Evolutionary conservation across 2,797 vertebrate species (phyloP).

Genomic region (Periparus ater): DNA sequence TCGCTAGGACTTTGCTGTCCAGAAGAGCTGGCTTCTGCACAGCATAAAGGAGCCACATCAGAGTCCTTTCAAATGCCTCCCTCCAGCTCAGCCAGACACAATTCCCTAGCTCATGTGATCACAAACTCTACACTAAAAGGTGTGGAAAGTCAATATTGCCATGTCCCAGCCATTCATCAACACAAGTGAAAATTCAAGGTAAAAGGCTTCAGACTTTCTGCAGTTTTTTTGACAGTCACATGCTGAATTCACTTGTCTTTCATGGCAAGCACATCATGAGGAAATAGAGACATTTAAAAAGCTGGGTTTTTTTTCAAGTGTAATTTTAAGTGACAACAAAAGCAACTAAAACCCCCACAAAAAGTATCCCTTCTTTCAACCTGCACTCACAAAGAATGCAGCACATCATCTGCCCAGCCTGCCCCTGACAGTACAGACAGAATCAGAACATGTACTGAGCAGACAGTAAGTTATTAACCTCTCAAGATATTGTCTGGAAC

Average conservation of each 20-base stretch:
- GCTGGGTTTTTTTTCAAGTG: neutral
- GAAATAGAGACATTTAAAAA: conserved; percentile 11
- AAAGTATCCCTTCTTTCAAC: neutral
- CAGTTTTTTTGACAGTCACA: neutral
- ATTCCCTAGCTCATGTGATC: neutral
- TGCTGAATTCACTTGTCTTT: neutral
- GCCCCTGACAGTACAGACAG: neutral
- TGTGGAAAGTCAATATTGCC: neutral
- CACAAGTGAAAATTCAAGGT: neutral
- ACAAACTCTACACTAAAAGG: neutral
- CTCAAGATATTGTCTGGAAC: conserved; percentile 7
- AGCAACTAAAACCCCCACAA: neutral
- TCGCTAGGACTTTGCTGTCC: neutral
- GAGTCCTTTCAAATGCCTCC: neutral
- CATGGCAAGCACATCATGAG: neutral
- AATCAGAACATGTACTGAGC: neutral
- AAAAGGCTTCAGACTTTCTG: neutral
- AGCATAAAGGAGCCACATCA: neutral
- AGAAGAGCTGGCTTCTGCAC: neutral
- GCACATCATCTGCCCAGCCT: neutral
- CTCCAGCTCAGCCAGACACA: neutral
- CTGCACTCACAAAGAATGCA: neutral
- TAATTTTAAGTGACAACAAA: conserved; percentile 13
- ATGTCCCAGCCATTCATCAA: neutral
- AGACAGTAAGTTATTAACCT: conserved; percentile 11